These are phyloP conservation scores for Malacoctenus gilli DNA, from an alignment of 2,797 vertebrate species.

Conservation along the genomic window DNA sequence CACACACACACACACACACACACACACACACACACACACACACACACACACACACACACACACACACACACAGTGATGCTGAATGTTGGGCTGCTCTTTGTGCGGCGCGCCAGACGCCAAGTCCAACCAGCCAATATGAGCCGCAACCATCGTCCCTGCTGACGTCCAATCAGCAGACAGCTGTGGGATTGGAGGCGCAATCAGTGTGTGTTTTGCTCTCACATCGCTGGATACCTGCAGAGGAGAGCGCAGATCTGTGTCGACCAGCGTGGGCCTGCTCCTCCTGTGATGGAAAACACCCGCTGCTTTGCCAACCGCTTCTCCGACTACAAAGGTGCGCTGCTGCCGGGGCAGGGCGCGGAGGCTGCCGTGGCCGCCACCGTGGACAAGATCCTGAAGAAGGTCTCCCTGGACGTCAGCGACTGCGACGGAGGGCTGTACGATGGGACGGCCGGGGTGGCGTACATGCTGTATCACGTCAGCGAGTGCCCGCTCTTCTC, in stretches of 20 bases:
- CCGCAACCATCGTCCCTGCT: conserved; percentile 40
- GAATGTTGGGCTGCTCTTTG: too few species aligned
- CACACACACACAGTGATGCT: too few species aligned
- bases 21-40: too few species aligned
- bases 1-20: too few species aligned
- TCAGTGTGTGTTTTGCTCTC: conserved; percentile 6
- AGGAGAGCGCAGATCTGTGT: conserved; percentile 1
- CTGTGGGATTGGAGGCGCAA: conserved; percentile 15
- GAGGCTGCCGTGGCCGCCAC: conserved; percentile 80
- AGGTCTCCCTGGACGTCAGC: conserved; percentile 74
- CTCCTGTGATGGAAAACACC: conserved; percentile 83
- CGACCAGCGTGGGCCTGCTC: too few species aligned
- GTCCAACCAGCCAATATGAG: conserved; percentile 23
- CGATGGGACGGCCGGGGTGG: conserved; percentile 87
- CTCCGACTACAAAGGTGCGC: conserved; percentile 85
- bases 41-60: too few species aligned
- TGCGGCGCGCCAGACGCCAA: neutral
- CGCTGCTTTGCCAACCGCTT: conserved; percentile 89
- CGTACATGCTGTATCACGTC: conserved; percentile 89
- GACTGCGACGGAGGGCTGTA: conserved; percentile 85
- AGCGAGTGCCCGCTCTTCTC: conserved; percentile 85
- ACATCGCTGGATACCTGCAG: conserved; percentile 30
- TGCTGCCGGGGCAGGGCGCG: conserved; percentile 78
- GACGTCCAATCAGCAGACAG: conserved; percentile 60
- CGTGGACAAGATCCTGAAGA: conserved; percentile 83